Evolutionary conservation across 2,888 invertebrate species (phyloP), one percentile per base, ranked within the genome.

Genomic region (Agriopis marginaria): DNA sequence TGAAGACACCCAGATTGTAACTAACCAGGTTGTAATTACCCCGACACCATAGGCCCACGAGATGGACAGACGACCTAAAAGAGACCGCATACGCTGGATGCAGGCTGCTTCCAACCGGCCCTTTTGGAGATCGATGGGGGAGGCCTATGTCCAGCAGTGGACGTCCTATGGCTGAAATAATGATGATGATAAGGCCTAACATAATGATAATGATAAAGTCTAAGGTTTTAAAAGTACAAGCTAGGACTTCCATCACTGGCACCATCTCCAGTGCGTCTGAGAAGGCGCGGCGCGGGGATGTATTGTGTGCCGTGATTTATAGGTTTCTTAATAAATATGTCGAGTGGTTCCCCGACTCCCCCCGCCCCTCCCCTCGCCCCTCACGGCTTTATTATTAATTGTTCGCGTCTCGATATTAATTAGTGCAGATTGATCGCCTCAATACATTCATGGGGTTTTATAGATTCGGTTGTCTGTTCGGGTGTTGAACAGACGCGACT

Each of bases 261-360:
- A n/a, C 2, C 0, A 12, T 0, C 3, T 66, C 47, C n/a, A 68
- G n/a, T 39, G 55, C 50, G 39, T 50, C 63, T 6, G 7, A 47
- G 56, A 51, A 65, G 65, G 66, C 54, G 59, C 49, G 42, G 66
- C 61, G 62, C 61, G 61, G 61, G 58, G 74, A 77, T 79, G 80
- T 83, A 84, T 86, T 86, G 89, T 87, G 83, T 70, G 50, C 71
- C 55, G 86, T 92, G 91, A 91, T 92, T 91, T 91, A 92, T 91
- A 85, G 86, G 85, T 88, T 90, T 89, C 91, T 91, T 92, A 92
- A 92, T 92, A 91, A 91, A 91, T 91, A 90, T 86, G 88, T 87
- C 86, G 86, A 87, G 89, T 85, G 86, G 82, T 76, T 69, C 69
- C 68, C 70, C 74, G 72, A 69, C 71, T 63, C 63, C 54, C 55